Conservation (phyloP, 2,888 invertebrate species). For the Latheticus oryzae region DNA sequence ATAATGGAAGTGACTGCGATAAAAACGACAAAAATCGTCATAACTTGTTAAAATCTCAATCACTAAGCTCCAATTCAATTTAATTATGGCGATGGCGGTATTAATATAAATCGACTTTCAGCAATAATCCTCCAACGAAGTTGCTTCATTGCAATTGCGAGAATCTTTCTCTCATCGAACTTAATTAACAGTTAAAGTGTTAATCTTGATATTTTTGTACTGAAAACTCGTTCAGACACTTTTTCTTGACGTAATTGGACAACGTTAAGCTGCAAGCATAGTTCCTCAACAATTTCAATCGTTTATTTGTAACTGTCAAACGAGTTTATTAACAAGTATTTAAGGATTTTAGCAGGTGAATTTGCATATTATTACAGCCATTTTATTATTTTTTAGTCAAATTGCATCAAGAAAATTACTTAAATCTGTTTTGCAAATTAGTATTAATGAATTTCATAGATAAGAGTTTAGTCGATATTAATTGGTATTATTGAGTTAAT, state of each 20-base stretch:
- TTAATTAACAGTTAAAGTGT: constrained; percentile 12
- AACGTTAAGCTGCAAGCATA: too few relatives aligned
- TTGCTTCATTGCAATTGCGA: too few relatives aligned
- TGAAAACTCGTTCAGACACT: too few relatives aligned
- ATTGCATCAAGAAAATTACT: constrained; percentile 14
- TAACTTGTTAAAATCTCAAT: too few relatives aligned
- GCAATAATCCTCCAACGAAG: too few relatives aligned
- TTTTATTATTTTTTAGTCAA: not conserved
- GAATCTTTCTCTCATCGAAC: constrained; percentile 13
- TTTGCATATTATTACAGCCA: constrained; percentile 6
- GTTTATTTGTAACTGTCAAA: constrained; percentile 8
- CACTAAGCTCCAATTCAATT: too few relatives aligned
- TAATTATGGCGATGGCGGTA: too few relatives aligned
- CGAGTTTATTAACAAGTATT: constrained; percentile 18
- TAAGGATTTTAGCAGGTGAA: constrained; percentile 11
- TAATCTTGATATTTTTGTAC: constrained; percentile 5
- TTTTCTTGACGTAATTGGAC: too few relatives aligned
- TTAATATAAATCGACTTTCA: too few relatives aligned
- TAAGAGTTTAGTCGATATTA: too few relatives aligned
- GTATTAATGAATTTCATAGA: constrained; percentile 9
- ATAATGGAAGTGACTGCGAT: too few relatives aligned
- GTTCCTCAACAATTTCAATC: not conserved
- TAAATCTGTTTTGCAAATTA: constrained; percentile 9
- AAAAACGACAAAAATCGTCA: too few relatives aligned
- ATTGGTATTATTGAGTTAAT: constrained; percentile 16